phyloP scores from a whole-genome alignment of 2,797 vertebrate genomes.

The Thunnus albacares region DNA sequence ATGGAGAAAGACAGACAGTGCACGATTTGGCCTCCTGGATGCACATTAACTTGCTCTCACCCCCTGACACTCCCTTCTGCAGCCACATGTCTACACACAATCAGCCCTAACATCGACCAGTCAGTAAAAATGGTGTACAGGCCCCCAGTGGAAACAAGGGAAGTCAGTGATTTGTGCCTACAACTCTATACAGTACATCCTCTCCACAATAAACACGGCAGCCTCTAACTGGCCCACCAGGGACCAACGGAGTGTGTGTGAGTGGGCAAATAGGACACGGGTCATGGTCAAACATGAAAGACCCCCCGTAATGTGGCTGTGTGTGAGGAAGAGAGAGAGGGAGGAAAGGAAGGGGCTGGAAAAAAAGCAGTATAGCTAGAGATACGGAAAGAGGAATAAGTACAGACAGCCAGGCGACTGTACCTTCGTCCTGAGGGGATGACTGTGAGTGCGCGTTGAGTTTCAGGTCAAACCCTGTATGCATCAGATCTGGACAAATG shows the following conservation, averaged over 20 bases:
- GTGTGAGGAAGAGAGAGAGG: conserved; percentile 36
- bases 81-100: conserved; percentile 37
- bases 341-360: conserved; percentile 7
- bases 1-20: background rate
- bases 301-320: conserved; percentile 52
- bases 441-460: background rate
- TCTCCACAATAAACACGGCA: conserved; percentile 72
- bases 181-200: conserved; percentile 65
- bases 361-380: background rate
- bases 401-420: conserved; percentile 34
- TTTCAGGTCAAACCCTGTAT: conserved; percentile 45
- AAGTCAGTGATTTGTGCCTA: conserved; percentile 78
- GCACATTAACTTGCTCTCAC: conserved; percentile 31
- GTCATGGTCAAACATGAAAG: conserved; percentile 71
- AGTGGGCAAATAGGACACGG: conserved; percentile 56
- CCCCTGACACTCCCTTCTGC: conserved; percentile 15
- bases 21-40: conserved; percentile 8
- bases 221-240: conserved; percentile 56
- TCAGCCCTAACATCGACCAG: conserved; percentile 30
- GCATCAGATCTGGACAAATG: conserved; percentile 51
- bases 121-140: conserved; percentile 39
- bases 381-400: conserved; percentile 20
- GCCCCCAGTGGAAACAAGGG: conserved; percentile 64
- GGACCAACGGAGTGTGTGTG: conserved; percentile 56
- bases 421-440: conserved; percentile 39